Evolutionary conservation across 2,113 vertebrate species (phyloP), one percentile per base, ranked within the genome.

Genomic region (Semnopithecus entellus): DNA sequence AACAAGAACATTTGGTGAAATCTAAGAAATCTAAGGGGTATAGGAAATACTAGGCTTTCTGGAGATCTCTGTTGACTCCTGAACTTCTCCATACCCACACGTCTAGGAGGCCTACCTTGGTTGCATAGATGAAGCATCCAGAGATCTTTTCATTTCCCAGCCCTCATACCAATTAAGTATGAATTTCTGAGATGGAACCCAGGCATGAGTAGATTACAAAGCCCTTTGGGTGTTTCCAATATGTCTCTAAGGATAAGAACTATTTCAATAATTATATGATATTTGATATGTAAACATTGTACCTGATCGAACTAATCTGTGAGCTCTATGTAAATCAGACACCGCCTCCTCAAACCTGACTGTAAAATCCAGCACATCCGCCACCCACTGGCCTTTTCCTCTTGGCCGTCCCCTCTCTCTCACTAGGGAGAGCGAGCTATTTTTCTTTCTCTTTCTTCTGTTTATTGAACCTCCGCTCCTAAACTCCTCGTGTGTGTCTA

Each of bases 341-440:
- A 50, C 40, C 20, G 38, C 40, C 2, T 38, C 40, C 40, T 64
- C 12, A 64, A 32, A 64, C 27, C 61, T 32, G 27, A 64, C 61
- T 14, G 30, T 14, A 64, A 30, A 64, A 64, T 64, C 27, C 27
- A 64, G 27, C 61, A 64, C 12, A 64, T 32, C 61, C 1, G 2
- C 61, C 12, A 5, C 27, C 0, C 0, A 0, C 27, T 64, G 27
- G 27, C 27, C 61, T 64, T 30, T 64, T 64, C 27, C 12, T 32
- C 12, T 64, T 30, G 2, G 27, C 6, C 6, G 27, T 64, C 61
- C 25, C 12, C 27, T 32, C 27, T 30, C 4, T 20, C 18, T 55
- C 52, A 55, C 61, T 64, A 32, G 61, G 48, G 48, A 64, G 27
- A 64, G 30, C 2, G 5, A 64, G 12, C 27, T 64, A 13, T 32